phyloP scores from a whole-genome alignment of 2,797 vertebrate genomes.

The Spatula versicolor region DNA sequence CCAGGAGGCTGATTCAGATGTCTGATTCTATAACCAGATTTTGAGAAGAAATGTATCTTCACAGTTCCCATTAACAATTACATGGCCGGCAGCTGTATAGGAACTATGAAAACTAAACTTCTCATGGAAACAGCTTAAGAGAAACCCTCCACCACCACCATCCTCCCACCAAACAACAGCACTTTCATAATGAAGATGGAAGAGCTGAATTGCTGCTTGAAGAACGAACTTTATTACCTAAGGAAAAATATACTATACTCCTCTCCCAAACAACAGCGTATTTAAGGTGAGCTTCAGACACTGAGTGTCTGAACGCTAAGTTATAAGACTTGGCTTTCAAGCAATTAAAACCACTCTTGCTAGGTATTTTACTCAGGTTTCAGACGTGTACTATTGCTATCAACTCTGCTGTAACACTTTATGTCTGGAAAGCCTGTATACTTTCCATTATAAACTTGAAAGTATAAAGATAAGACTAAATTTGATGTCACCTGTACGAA shows the following conservation, averaged over 20 bases:
- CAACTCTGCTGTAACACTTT: not conserved
- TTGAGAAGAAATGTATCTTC: not conserved
- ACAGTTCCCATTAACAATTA: not conserved
- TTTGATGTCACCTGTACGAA: not conserved
- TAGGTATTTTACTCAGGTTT: not conserved
- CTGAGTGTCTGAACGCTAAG: not conserved
- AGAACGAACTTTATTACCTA: not conserved
- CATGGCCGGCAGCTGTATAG: not conserved
- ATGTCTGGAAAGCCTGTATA: no score
- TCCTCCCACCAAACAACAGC: not conserved
- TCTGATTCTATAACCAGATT: not conserved
- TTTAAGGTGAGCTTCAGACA: not conserved
- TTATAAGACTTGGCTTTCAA: not conserved
- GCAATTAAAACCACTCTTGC: not conserved
- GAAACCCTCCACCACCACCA: not conserved
- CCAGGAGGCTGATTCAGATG: not conserved
- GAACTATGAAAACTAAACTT: not conserved
- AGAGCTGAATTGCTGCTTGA: not conserved
- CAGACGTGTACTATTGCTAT: not conserved
- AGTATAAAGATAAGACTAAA: not conserved
- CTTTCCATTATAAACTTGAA: not conserved
- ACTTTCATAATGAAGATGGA: not conserved
- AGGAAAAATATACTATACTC: not conserved
- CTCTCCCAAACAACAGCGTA: not conserved
- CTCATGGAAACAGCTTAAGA: not conserved